phyloP scores from a whole-genome alignment of 1,140 invertebrate species.

The Nautilus pompilius region DNA sequence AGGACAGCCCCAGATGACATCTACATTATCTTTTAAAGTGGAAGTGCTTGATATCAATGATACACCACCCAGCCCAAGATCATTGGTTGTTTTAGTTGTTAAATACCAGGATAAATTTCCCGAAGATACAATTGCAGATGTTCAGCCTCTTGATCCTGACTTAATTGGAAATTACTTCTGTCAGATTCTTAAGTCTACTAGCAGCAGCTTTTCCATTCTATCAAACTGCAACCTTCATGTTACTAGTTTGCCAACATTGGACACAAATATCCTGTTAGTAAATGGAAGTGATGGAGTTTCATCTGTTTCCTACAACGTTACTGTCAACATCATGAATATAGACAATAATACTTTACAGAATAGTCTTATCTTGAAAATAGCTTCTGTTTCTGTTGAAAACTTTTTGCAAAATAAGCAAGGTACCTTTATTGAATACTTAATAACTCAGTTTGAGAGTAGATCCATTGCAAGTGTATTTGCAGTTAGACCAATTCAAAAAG shows the following conservation, averaged over 20 bases:
- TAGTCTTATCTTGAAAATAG: slow-evolving; percentile 72
- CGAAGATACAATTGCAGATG: slow-evolving; percentile 80
- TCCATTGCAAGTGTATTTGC: not conserved
- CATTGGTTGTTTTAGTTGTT: slow-evolving; percentile 75
- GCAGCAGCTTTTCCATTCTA: slow-evolving; percentile 68
- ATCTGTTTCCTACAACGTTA: slow-evolving; percentile 79
- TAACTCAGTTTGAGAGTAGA: slow-evolving; percentile 4
- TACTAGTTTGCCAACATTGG: slow-evolving; percentile 29
- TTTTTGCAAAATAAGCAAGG: slow-evolving; percentile 76
- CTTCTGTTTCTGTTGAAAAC: slow-evolving; percentile 68
- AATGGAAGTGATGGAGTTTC: slow-evolving; percentile 82
- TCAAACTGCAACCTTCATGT: slow-evolving; percentile 73
- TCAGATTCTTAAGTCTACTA: slow-evolving; percentile 51
- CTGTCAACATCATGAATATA: slow-evolving; percentile 76
- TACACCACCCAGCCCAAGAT: slow-evolving; percentile 79
- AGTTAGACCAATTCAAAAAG: not conserved
- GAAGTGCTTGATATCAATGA: slow-evolving; percentile 87
- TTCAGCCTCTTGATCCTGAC: slow-evolving; percentile 88
- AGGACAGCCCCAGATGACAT: slow-evolving; percentile 73
- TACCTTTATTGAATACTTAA: slow-evolving; percentile 64
- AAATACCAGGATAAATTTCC: slow-evolving; percentile 58
- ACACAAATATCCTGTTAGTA: slow-evolving; percentile 67
- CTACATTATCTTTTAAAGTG: slow-evolving; percentile 77
- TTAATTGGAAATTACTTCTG: slow-evolving; percentile 83
- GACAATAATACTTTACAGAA: slow-evolving; percentile 79